phyloP scores from a whole-genome alignment of 2,888 invertebrate species.

The Noctua janthe region DNA sequence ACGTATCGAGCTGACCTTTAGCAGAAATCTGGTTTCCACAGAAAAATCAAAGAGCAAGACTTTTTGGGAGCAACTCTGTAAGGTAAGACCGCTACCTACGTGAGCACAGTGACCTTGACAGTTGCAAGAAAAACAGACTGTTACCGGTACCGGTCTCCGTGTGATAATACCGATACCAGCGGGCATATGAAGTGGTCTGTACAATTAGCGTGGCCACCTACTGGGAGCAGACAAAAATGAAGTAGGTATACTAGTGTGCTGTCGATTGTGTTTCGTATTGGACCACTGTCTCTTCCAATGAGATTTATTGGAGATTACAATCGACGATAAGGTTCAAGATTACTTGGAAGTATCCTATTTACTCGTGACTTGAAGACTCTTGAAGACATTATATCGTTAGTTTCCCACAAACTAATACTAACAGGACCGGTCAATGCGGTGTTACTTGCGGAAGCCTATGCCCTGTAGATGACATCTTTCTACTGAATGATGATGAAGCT shows the following conservation, averaged over 20 bases:
- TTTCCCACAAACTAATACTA: not conserved
- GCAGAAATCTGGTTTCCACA: constrained; percentile 30
- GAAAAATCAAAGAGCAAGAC: constrained; percentile 36
- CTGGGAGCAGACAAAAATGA: not conserved
- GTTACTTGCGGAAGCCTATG: not conserved
- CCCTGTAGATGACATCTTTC: not conserved
- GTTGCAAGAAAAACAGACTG: constrained; percentile 53
- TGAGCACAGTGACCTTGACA: constrained; percentile 59
- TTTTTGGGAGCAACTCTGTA: constrained; percentile 44
- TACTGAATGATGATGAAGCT: not conserved
- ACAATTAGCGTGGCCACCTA: not conserved
- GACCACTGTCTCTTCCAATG: not conserved
- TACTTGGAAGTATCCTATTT: not conserved
- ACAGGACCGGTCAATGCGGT: not conserved
- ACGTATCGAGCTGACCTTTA: constrained; percentile 47
- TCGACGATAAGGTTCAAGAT: not conserved
- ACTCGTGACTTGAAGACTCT: not conserved
- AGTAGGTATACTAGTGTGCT: not conserved
- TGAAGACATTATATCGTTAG: not conserved
- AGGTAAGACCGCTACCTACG: constrained; percentile 64
- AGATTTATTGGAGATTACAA: not conserved
- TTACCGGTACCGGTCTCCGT: constrained; percentile 13
- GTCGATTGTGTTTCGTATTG: not conserved
- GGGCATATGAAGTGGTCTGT: not conserved
- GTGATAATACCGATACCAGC: constrained; percentile 16